A percentile compares a stretch with the other conserved stretches of the same genome.
These are phyloP conservation scores for Drosophila novamexicana DNA, from an alignment of 1,140 invertebrate genomes.

Conservation along the genomic window DNA sequence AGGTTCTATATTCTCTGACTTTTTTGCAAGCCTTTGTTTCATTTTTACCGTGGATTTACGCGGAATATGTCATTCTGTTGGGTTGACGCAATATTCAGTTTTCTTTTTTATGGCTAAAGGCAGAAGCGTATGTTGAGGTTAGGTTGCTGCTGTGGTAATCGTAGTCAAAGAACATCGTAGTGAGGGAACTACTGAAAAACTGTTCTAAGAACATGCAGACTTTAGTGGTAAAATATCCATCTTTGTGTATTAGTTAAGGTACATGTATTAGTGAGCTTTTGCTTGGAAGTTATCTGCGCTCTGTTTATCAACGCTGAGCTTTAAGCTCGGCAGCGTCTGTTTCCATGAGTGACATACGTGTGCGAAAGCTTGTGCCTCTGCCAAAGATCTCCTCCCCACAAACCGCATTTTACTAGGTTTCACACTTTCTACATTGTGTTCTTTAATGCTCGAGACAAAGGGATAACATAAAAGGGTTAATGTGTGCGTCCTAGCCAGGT, in stretches of 20 bases:
- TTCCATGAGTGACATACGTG: no score
- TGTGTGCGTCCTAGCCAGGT: slow-evolving; percentile 41
- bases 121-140: slow-evolving; percentile 14
- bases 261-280: no score
- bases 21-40: slow-evolving; percentile 78
- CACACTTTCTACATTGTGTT: slow-evolving; percentile 29
- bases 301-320: no score
- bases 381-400: neutral
- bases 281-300: no score
- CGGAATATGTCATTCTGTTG: slow-evolving; percentile 26
- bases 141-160: slow-evolving; percentile 19
- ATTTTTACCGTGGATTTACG: slow-evolving; percentile 37
- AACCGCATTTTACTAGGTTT: slow-evolving; percentile 8
- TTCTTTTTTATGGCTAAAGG: slow-evolving; percentile 32
- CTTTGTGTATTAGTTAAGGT: no score
- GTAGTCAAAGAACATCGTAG: neutral
- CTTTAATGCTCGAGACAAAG: slow-evolving; percentile 32
- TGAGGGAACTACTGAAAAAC: slow-evolving; percentile 8
- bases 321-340: no score
- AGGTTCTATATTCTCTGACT: slow-evolving; percentile 70
- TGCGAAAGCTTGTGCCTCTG: no score
- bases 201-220: slow-evolving; percentile 15
- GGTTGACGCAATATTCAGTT: slow-evolving; percentile 39
- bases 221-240: no score
- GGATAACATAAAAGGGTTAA: slow-evolving; percentile 71